phyloP scores from a whole-genome alignment of 2,888 invertebrate species.

The Hydriomena furcata region DNA sequence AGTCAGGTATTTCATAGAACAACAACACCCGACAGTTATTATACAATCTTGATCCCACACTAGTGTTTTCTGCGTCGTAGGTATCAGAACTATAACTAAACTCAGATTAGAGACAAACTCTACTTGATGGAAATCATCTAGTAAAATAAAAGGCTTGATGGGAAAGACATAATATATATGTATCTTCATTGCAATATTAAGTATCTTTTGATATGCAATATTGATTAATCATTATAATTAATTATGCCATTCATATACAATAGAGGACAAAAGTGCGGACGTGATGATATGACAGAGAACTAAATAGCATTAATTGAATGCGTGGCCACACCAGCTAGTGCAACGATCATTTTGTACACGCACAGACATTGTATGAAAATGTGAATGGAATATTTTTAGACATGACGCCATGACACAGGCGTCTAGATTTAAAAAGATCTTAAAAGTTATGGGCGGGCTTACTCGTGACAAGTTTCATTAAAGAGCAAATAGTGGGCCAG shows the following conservation, averaged over 20 bases:
- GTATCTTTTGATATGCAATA: too few species aligned
- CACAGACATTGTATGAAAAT: conserved; percentile 41
- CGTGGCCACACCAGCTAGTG: conserved; percentile 44
- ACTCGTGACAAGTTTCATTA: conserved; percentile 12
- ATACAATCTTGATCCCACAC: too few species aligned
- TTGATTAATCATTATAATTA: not conserved
- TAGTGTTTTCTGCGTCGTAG: too few species aligned
- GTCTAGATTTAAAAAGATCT: conserved; percentile 29
- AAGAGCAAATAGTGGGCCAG: conserved; percentile 1
- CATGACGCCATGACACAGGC: conserved; percentile 41
- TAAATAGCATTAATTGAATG: conserved; percentile 58
- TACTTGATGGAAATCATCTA: too few species aligned
- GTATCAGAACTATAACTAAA: too few species aligned
- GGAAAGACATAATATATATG: too few species aligned
- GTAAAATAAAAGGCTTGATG: too few species aligned
- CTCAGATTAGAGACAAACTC: too few species aligned
- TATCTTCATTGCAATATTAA: too few species aligned
- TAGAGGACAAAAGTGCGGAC: conserved; percentile 40
- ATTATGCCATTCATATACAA: conserved; percentile 6
- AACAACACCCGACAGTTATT: too few species aligned
- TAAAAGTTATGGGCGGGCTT: conserved; percentile 8
- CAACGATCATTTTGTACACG: conserved; percentile 47
- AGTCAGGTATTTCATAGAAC: too few species aligned
- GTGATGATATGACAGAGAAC: conserved; percentile 47
- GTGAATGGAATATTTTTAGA: conserved; percentile 55